phyloP scores from a whole-genome alignment of 1,140 invertebrate species.

The Bombus waltoni region DNA sequence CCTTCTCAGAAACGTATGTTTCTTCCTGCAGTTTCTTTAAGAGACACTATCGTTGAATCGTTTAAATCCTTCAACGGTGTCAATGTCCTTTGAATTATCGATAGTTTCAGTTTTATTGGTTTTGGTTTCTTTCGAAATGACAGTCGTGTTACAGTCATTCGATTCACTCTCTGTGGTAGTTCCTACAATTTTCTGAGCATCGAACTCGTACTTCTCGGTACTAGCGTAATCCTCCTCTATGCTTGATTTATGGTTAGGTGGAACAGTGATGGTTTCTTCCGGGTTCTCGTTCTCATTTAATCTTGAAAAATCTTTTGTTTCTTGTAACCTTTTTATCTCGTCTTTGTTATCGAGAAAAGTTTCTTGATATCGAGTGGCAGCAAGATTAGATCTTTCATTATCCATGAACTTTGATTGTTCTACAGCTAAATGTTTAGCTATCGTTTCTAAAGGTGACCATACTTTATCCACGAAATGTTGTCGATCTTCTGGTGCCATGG shows the following conservation, averaged over 20 bases:
- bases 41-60: conserved; percentile 68
- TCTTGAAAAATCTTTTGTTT: background rate
- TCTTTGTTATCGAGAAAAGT: conserved; percentile 47
- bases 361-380: conserved; percentile 61
- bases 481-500: conserved; percentile 60
- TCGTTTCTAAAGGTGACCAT: conserved; percentile 72
- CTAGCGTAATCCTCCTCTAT: conserved; percentile 56
- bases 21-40: background rate
- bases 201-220: conserved; percentile 51
- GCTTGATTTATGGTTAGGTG: conserved; percentile 49
- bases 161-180: conserved; percentile 34
- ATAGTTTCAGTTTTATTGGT: background rate
- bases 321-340: background rate
- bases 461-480: conserved; percentile 68
- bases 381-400: background rate
- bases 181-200: conserved; percentile 53
- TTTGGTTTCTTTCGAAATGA: background rate
- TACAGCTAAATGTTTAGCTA: conserved; percentile 74
- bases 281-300: conserved; percentile 9
- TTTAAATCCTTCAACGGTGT: conserved; percentile 69
- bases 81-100: conserved; percentile 49
- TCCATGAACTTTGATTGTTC: conserved; percentile 66
- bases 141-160: conserved; percentile 21
- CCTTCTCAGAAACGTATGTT: background rate
- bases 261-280: conserved; percentile 5